Percentiles rank a stretch among this genome's conserved stretches.
Conservation (phyloP, 2,797 vertebrate genomes). For the Microctenopoma steveboyesi region DNA sequence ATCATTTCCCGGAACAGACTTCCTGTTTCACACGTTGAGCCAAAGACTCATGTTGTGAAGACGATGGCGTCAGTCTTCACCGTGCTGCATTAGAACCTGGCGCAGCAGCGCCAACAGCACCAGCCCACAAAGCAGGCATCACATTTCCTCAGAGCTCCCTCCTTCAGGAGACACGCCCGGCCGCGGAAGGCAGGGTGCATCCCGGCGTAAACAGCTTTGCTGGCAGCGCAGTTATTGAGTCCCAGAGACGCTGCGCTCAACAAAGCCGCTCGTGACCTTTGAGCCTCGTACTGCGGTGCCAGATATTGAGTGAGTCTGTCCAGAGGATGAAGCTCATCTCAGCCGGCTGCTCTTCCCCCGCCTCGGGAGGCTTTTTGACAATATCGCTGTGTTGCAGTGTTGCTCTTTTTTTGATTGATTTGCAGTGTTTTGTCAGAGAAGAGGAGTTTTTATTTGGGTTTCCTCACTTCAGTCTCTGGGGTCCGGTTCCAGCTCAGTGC, state of each 20-base stretch:
- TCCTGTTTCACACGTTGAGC: background rate
- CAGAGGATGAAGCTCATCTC: constrained; percentile 63
- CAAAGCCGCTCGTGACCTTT: constrained; percentile 68
- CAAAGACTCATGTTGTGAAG: background rate
- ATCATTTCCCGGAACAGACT: background rate
- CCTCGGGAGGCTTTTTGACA: constrained; percentile 39
- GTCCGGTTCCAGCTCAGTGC: background rate
- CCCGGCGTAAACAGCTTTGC: constrained; percentile 49
- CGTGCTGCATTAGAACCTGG: background rate
- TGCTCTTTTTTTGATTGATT: constrained; percentile 66
- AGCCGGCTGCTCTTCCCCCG: constrained; percentile 39
- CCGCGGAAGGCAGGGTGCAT: constrained; percentile 54
- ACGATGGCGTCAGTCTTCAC: background rate
- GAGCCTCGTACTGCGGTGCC: constrained; percentile 39
- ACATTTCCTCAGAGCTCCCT: constrained; percentile 37
- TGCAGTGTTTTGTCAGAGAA: constrained; percentile 45
- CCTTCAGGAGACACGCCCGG: constrained; percentile 36
- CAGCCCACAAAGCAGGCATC: constrained; percentile 33
- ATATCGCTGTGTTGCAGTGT: constrained; percentile 24
- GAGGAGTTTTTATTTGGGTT: constrained; percentile 46
- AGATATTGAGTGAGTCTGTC: constrained; percentile 65
- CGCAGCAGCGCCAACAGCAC: background rate
- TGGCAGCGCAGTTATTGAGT: constrained; percentile 61
- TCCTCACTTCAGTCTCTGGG: constrained; percentile 27
- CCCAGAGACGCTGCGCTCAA: constrained; percentile 57